These are phyloP conservation scores for Scotopteryx bipunctaria DNA, from an alignment of 2,888 invertebrate species.

Conservation along the genomic window DNA sequence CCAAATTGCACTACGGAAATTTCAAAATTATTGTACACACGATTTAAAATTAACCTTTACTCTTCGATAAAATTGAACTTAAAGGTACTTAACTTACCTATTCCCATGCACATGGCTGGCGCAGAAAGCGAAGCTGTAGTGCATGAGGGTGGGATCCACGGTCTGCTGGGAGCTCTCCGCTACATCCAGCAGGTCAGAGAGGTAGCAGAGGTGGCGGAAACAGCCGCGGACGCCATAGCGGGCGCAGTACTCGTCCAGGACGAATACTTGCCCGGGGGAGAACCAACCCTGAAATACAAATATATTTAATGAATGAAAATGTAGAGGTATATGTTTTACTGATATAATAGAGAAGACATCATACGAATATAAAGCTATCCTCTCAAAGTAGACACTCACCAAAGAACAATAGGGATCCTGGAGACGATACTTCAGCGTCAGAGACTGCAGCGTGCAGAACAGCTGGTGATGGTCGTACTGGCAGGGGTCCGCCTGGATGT, in stretches of 20 bases:
- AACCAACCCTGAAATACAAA: conserved; percentile 98
- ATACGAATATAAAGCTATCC: background rate
- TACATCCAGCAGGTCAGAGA: conserved; percentile 96
- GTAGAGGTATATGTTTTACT: too few relatives aligned
- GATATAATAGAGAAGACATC: too few relatives aligned
- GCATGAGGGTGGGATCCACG: conserved; percentile 99
- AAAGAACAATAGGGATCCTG: conserved; percentile 99
- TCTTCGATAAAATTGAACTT: background rate
- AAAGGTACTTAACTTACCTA: conserved; percentile 86
- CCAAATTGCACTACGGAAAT: too few relatives aligned
- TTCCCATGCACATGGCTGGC: conserved; percentile 99
- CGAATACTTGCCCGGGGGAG: conserved; percentile 99
- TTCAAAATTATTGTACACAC: too few relatives aligned
- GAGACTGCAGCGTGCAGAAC: conserved; percentile 95
- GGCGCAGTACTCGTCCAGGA: conserved; percentile 98
- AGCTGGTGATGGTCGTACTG: conserved; percentile 97
- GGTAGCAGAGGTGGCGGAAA: conserved; percentile 97
- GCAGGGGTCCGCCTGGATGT: conserved; percentile 99
- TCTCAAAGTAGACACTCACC: conserved; percentile 80
- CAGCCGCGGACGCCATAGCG: conserved; percentile 98
- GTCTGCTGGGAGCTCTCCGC: conserved; percentile 95
- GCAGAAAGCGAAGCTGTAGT: conserved; percentile 99
- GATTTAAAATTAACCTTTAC: background rate
- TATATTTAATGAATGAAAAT: too few relatives aligned
- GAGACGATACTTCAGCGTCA: conserved; percentile 96